Evolutionary conservation across 1,140 invertebrate genomes (phyloP).

Genomic region (Magallana gigas): DNA sequence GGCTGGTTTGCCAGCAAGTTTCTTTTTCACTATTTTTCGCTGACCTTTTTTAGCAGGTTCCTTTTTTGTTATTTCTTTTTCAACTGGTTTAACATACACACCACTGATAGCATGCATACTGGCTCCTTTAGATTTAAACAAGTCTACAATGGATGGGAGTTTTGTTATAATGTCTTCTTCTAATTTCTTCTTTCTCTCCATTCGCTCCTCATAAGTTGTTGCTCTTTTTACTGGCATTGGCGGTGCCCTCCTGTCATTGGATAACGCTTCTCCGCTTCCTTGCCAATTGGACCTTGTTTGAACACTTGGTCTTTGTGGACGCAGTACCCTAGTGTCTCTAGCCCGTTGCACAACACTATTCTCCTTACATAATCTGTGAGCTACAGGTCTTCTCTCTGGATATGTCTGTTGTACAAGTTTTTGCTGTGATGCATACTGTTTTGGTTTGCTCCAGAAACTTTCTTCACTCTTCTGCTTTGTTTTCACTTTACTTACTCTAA

Average conservation of each 20-base stretch:
- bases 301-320: too few relatives aligned
- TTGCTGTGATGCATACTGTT: too few relatives aligned
- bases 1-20: background rate
- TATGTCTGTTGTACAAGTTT: too few relatives aligned
- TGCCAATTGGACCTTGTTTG: background rate
- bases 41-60: background rate
- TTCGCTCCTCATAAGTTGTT: background rate
- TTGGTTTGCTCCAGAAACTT: too few relatives aligned
- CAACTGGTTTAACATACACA: background rate
- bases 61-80: slow-evolving; percentile 33
- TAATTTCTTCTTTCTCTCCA: slow-evolving; percentile 12
- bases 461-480: too few relatives aligned
- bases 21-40: background rate
- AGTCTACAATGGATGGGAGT: background rate
- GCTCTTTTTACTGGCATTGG: background rate
- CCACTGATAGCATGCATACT: slow-evolving; percentile 20
- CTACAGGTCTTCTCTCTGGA: too few relatives aligned
- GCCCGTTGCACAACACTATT: too few relatives aligned
- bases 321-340: too few relatives aligned
- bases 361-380: too few relatives aligned
- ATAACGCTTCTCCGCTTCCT: background rate
- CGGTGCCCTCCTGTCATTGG: background rate
- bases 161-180: slow-evolving; percentile 17
- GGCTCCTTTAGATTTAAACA: slow-evolving; percentile 21
- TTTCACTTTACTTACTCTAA: too few relatives aligned